phyloP scores from a whole-genome alignment of 2,113 vertebrate genomes.

The Diadophis punctatus region DNA sequence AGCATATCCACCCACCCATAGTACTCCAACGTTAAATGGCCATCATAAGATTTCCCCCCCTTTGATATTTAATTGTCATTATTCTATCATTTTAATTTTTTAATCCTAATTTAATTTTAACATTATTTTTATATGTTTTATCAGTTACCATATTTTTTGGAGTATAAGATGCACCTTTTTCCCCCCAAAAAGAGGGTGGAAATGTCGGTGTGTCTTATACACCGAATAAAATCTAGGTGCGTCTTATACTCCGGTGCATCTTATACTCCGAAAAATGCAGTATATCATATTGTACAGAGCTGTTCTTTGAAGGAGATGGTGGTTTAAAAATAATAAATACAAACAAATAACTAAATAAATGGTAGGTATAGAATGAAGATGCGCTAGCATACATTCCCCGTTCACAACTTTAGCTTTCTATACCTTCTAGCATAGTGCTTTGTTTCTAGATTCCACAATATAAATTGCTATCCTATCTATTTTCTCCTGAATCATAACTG shows the following conservation, averaged over 20 bases:
- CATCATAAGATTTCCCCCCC: neutral
- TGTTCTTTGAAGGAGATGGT: too few species aligned
- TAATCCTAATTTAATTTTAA: neutral
- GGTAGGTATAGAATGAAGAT: neutral
- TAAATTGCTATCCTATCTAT: neutral
- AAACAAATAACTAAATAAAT: neutral
- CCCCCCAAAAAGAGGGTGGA: too few species aligned
- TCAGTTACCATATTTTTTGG: too few species aligned
- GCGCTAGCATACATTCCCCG: neutral
- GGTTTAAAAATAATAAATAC: neutral
- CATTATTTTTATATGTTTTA: too few species aligned
- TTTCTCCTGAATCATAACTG: neutral
- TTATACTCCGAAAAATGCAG: too few species aligned
- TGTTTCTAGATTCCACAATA: neutral
- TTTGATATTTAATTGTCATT: neutral
- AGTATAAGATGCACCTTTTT: too few species aligned
- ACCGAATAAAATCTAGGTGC: too few species aligned
- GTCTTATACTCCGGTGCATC: too few species aligned
- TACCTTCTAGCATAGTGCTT: neutral
- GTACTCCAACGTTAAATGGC: neutral
- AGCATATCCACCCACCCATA: neutral
- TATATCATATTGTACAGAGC: too few species aligned
- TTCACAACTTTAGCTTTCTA: neutral
- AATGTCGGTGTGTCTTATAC: too few species aligned
- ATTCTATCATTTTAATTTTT: neutral